Percentiles rank a stretch among this genome's conserved stretches.
Evolutionary conservation across 2,797 vertebrate genomes (phyloP).

Genomic region (Dallia pectoralis): DNA sequence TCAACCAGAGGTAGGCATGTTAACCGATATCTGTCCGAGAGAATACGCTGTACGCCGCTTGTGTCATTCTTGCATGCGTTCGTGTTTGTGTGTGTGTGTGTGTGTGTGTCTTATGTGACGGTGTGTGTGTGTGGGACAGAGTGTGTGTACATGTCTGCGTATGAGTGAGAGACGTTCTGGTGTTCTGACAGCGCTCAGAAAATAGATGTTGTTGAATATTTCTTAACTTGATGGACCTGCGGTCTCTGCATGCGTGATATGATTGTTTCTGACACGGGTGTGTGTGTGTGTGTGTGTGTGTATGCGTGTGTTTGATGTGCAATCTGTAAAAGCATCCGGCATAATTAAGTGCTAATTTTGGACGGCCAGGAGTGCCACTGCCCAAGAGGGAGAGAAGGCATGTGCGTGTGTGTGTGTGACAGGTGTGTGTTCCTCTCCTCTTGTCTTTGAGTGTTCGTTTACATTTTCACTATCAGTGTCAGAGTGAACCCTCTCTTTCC

Average conservation of each 20-base stretch:
- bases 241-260: constrained; percentile 58
- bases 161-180: constrained; percentile 57
- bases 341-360: constrained; percentile 6
- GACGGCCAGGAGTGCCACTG: background rate
- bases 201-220: constrained; percentile 56
- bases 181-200: constrained; percentile 51
- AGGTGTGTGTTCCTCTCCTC: constrained; percentile 18
- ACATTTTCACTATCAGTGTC: constrained; percentile 55
- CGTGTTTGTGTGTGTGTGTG: constrained; percentile 24
- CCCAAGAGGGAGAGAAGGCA: constrained; percentile 24
- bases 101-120: constrained; percentile 25
- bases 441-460: constrained; percentile 55
- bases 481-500: constrained; percentile 38
- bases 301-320: constrained; percentile 1
- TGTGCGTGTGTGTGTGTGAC: constrained; percentile 13
- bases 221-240: constrained; percentile 43
- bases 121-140: constrained; percentile 7
- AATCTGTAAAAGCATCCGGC: constrained; percentile 21
- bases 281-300: constrained; percentile 27
- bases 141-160: constrained; percentile 31
- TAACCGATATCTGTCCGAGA: constrained; percentile 68
- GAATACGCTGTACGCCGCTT: constrained; percentile 37
- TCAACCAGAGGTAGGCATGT: constrained; percentile 80
- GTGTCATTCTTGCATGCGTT: constrained; percentile 29
- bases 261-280: constrained; percentile 58